Conservation (phyloP, 2,113 vertebrate genomes). For the Pogonocichla stellata region DNA sequence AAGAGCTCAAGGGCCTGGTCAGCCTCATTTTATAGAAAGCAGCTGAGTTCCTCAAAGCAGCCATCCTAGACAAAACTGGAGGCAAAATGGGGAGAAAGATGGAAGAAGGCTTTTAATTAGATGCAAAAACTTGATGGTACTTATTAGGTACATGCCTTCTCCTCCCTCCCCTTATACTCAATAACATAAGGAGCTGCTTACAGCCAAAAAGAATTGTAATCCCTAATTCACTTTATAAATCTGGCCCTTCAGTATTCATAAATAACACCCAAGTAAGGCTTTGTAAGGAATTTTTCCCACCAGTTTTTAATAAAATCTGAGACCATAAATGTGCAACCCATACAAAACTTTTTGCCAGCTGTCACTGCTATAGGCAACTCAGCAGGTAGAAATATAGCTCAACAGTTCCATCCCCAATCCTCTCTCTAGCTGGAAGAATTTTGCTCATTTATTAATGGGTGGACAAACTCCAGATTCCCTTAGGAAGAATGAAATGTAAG, state of each 20-base stretch:
- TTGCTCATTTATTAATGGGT: not conserved
- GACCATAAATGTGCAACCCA: not conserved
- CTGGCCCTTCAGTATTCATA: not conserved
- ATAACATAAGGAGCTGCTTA: not conserved
- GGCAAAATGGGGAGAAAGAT: not conserved
- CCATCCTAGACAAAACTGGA: not conserved
- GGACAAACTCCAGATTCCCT: not conserved
- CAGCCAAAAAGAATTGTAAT: not conserved
- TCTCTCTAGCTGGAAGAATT: not conserved
- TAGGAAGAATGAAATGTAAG: not conserved
- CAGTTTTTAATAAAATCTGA: not conserved
- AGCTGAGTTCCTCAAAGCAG: not conserved
- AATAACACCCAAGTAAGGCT: not conserved
- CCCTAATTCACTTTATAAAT: not conserved
- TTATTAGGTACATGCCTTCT: not conserved
- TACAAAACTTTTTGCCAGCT: not conserved
- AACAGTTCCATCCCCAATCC: accelerated
- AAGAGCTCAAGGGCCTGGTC: not conserved
- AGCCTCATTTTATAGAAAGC: not conserved
- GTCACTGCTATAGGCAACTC: not conserved
- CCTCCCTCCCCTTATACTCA: not conserved
- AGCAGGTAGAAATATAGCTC: not conserved
- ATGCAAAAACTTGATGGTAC: not conserved
- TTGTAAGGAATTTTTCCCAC: not conserved
- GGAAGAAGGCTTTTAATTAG: not conserved